phyloP scores from a whole-genome alignment of 2,797 vertebrate species.

The Sphenopsis melanotis region DNA sequence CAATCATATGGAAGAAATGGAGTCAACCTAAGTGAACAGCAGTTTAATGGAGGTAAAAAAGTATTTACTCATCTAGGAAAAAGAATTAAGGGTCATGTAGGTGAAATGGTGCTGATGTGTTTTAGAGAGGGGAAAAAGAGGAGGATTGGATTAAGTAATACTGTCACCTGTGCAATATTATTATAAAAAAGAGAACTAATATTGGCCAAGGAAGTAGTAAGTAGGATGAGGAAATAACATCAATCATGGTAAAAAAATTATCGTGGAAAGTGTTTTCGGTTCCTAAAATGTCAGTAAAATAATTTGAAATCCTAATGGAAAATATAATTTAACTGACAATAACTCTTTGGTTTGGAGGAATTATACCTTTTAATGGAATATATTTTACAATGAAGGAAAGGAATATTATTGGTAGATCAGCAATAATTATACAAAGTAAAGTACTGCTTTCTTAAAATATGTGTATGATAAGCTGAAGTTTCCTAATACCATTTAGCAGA shows the following conservation, averaged over 20 bases:
- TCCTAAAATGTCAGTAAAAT: background rate
- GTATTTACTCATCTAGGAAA: background rate
- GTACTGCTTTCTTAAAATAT: background rate
- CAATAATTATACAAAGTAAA: background rate
- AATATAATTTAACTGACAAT: background rate
- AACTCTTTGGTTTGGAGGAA: background rate
- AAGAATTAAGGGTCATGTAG: background rate
- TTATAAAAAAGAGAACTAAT: background rate
- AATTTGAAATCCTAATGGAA: background rate
- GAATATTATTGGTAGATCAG: background rate
- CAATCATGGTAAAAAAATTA: background rate
- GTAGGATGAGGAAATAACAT: background rate
- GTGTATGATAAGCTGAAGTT: background rate
- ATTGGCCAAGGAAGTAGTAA: background rate
- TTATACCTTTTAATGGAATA: background rate
- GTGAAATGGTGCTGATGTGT: background rate
- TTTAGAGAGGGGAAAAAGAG: background rate
- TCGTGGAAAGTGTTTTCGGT: fast-evolving
- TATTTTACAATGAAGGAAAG: background rate
- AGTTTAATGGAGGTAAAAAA: background rate
- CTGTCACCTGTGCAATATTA: background rate
- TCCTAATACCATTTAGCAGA: background rate
- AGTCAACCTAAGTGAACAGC: background rate
- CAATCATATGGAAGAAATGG: background rate
- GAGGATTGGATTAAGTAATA: background rate